phyloP scores from a whole-genome alignment of 2,888 invertebrate species.

The Macrophya alboannulata region DNA sequence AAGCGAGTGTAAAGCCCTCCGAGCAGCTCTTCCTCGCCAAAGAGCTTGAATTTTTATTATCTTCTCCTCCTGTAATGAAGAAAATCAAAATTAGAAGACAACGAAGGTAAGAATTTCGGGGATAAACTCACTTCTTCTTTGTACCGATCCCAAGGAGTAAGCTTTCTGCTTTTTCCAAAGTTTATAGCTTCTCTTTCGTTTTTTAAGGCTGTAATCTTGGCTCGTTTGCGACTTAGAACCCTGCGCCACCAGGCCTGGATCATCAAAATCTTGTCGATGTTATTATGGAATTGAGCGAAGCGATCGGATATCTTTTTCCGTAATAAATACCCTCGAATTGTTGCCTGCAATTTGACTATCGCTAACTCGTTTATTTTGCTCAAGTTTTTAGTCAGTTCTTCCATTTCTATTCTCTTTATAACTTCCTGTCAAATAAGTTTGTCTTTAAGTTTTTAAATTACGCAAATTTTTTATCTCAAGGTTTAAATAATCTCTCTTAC shows the following conservation, averaged over 20 bases:
- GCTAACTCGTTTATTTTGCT: slow-evolving; percentile 79
- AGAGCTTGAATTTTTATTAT: slow-evolving; percentile 86
- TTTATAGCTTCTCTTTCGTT: slow-evolving; percentile 77
- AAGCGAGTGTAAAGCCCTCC: slow-evolving; percentile 84
- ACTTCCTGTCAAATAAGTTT: slow-evolving; percentile 76
- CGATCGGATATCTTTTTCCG: slow-evolving; percentile 81
- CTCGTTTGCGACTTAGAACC: slow-evolving; percentile 79
- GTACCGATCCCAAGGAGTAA: slow-evolving; percentile 81
- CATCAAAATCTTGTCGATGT: slow-evolving; percentile 79
- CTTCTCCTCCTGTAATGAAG: slow-evolving; percentile 80
- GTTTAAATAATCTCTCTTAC: slow-evolving; percentile 61
- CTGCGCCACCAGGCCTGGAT: slow-evolving; percentile 87
- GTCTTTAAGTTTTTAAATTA: background rate
- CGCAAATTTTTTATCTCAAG: background rate
- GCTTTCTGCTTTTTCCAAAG: slow-evolving; percentile 74
- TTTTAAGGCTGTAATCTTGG: slow-evolving; percentile 66
- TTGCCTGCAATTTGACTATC: slow-evolving; percentile 84
- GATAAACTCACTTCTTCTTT: slow-evolving; percentile 80
- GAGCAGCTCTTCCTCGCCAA: slow-evolving; percentile 85
- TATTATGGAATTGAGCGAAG: slow-evolving; percentile 79
- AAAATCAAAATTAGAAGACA: slow-evolving; percentile 41
- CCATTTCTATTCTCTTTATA: slow-evolving; percentile 80
- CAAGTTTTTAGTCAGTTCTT: slow-evolving; percentile 75
- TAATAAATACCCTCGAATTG: slow-evolving; percentile 83
- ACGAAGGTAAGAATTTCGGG: background rate